Conservation (phyloP, 2,888 invertebrate species). For the Pyralis farinalis region DNA sequence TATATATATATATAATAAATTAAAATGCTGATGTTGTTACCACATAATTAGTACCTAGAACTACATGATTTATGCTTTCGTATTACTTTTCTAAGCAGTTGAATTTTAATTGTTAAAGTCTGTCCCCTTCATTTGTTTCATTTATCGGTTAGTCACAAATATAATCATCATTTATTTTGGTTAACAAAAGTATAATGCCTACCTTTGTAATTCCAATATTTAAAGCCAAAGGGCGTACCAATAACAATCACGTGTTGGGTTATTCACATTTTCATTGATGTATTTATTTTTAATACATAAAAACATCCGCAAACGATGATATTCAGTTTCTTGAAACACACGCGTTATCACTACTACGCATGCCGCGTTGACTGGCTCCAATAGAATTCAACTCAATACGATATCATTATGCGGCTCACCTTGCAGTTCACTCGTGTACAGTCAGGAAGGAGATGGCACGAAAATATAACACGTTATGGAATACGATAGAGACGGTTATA, state of each 20-base stretch:
- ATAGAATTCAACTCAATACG: slow-evolving; percentile 30
- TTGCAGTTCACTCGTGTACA: slow-evolving; percentile 22
- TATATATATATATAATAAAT: too few relatives aligned
- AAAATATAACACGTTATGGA: slow-evolving; percentile 32
- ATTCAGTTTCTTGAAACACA: slow-evolving; percentile 13
- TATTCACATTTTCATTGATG: slow-evolving; percentile 53
- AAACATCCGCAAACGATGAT: slow-evolving; percentile 14
- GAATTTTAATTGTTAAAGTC: too few relatives aligned
- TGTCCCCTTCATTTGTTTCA: neutral
- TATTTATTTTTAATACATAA: slow-evolving; percentile 21
- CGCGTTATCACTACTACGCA: slow-evolving; percentile 31
- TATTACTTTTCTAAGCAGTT: too few relatives aligned
- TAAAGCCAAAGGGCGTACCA: neutral
- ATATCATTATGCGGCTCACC: slow-evolving; percentile 35
- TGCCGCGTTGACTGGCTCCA: slow-evolving; percentile 37
- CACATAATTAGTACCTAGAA: too few relatives aligned
- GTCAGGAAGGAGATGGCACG: slow-evolving; percentile 39
- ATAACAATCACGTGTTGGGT: neutral
- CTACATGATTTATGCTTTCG: too few relatives aligned
- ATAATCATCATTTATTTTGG: neutral
- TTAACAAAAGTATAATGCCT: neutral
- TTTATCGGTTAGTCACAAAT: neutral
- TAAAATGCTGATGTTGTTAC: too few relatives aligned
- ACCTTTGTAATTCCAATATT: slow-evolving; percentile 2
- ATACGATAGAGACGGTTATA: slow-evolving; percentile 36